Conservation (phyloP, 2,797 vertebrate genomes). For the Tapera naevia region DNA sequence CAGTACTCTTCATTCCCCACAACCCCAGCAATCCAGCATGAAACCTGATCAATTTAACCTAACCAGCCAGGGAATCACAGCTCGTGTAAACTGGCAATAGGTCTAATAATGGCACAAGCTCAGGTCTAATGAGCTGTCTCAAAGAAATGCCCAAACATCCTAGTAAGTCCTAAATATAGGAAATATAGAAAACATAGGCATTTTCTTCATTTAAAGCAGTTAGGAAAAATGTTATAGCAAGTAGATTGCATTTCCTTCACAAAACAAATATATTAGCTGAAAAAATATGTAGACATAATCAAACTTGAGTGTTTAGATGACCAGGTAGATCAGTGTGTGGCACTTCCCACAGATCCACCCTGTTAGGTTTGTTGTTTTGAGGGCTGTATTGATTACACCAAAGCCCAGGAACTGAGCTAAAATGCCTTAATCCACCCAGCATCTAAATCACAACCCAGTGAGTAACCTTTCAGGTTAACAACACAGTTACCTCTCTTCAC, state of each 20-base stretch:
- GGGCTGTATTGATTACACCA: not conserved
- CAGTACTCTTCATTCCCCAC: not conserved
- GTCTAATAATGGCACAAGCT: not conserved
- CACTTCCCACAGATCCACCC: not conserved
- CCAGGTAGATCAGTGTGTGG: not conserved
- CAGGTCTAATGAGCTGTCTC: not conserved
- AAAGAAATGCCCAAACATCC: not conserved
- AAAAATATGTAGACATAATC: not conserved
- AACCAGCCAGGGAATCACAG: not conserved
- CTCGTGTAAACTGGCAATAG: not conserved
- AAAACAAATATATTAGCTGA: not conserved
- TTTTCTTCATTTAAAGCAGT: not conserved
- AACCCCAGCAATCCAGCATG: not conserved
- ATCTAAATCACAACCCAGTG: not conserved
- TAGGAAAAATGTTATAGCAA: fast-evolving
- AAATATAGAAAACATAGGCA: too few species aligned
- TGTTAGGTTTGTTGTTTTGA: fast-evolving
- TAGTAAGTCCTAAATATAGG: not conserved
- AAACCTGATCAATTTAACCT: not conserved
- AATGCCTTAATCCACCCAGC: not conserved
- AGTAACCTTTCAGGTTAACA: not conserved
- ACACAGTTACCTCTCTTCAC: not conserved
- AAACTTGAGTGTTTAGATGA: not conserved
- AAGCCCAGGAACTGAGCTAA: not conserved
- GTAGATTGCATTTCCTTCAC: not conserved